These are phyloP conservation scores for Penelope pileata DNA, from an alignment of 2,113 vertebrate genomes.

Conservation along the genomic window DNA sequence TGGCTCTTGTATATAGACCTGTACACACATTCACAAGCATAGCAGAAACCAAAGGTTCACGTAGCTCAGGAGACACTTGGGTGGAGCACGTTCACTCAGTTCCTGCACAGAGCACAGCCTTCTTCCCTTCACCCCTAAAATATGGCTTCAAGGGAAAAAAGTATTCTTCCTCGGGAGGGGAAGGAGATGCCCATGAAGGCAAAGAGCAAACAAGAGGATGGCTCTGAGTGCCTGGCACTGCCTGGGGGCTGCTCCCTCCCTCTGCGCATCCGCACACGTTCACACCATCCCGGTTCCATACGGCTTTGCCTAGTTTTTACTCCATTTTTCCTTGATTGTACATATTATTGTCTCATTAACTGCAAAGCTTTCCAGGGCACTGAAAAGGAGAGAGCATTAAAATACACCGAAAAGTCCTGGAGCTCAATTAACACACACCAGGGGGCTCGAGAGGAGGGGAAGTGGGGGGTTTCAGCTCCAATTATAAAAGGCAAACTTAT, in stretches of 20 bases:
- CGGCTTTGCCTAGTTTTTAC: not conserved
- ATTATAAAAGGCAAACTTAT: slow-evolving; percentile 65
- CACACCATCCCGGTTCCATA: not conserved
- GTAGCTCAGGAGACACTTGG: not conserved
- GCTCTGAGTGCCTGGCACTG: not conserved
- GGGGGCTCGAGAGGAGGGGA: slow-evolving; percentile 25
- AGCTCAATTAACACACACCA: slow-evolving; percentile 66
- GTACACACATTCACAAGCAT: not conserved
- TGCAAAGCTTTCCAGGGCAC: slow-evolving; percentile 48
- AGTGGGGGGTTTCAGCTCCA: not conserved
- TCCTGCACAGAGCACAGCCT: not conserved
- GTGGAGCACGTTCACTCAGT: not conserved
- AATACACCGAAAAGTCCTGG: slow-evolving; percentile 52
- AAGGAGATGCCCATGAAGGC: not conserved
- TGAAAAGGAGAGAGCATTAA: slow-evolving; percentile 57
- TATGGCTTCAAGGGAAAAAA: not conserved
- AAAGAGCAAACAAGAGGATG: not conserved
- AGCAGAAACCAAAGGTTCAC: not conserved
- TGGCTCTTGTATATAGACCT: not conserved
- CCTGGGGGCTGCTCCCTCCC: not conserved
- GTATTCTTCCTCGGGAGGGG: not conserved
- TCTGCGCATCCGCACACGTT: not conserved
- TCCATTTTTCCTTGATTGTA: slow-evolving; percentile 54
- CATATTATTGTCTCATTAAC: slow-evolving; percentile 68
- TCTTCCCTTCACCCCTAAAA: not conserved